Percentiles rank a stretch among this genome's conserved stretches.
Evolutionary conservation across 2,888 invertebrate species (phyloP).

Genomic region (Hydrotaea diabolus): DNA sequence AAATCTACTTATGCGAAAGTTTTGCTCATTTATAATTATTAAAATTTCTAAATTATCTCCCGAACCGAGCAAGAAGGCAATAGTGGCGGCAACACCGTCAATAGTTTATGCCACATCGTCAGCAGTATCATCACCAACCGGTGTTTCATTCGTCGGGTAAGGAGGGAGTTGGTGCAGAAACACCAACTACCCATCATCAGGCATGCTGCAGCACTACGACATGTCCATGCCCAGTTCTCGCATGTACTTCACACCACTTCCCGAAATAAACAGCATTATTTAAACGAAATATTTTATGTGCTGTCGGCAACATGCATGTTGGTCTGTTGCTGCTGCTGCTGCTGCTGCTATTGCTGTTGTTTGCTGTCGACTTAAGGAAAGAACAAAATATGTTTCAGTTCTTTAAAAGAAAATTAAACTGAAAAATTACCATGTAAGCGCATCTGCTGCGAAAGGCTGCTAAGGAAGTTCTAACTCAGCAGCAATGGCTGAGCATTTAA

Average conservation of each 20-base stretch:
- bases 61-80: neutral
- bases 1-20: neutral
- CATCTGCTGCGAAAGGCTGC: neutral
- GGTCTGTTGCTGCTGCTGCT: neutral
- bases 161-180: too few species aligned
- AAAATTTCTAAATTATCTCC: conserved; percentile 19
- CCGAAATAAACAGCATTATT: neutral
- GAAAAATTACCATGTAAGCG: conserved; percentile 7
- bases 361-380: neutral
- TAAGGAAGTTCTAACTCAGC: neutral
- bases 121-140: neutral
- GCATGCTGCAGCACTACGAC: neutral
- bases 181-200: too few species aligned
- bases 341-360: conserved; percentile 14
- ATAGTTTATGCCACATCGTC: neutral
- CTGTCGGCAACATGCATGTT: conserved; percentile 50
- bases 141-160: neutral
- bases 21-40: conserved; percentile 37
- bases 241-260: neutral
- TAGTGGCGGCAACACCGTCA: neutral
- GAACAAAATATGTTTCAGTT: neutral
- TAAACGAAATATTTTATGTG: conserved; percentile 59
- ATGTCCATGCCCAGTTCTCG: neutral
- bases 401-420: conserved; percentile 12
- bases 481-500: too few species aligned